phyloP scores from a whole-genome alignment of 1,140 invertebrate genomes.

The Calliphora vicina region DNA sequence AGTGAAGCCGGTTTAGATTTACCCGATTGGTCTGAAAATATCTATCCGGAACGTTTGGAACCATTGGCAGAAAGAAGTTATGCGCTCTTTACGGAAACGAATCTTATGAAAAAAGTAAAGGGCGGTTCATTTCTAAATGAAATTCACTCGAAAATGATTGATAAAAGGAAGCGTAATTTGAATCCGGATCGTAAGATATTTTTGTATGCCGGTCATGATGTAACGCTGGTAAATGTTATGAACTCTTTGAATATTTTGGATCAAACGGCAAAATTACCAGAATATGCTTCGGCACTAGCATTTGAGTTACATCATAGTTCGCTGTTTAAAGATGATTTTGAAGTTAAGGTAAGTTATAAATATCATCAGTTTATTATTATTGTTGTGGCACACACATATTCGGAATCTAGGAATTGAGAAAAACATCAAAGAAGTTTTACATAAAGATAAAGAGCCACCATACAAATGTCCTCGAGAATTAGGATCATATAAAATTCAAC shows the following conservation, averaged over 20 bases:
- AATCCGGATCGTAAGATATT: slow-evolving; percentile 65
- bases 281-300: slow-evolving; percentile 74
- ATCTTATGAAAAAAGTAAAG: slow-evolving; percentile 75
- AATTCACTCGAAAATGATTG: slow-evolving; percentile 62
- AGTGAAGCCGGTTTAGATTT: slow-evolving; percentile 71
- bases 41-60: slow-evolving; percentile 74
- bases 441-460: too few species aligned
- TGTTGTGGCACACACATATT: too few species aligned
- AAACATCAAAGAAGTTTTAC: too few species aligned
- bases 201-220: slow-evolving; percentile 77
- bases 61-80: slow-evolving; percentile 74
- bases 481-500: too few species aligned
- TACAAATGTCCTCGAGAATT: too few species aligned
- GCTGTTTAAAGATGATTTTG: slow-evolving; percentile 59
- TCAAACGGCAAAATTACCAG: slow-evolving; percentile 69
- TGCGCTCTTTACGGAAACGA: slow-evolving; percentile 74
- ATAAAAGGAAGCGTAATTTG: slow-evolving; percentile 55
- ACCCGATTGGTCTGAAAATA: slow-evolving; percentile 76
- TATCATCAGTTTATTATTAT: too few species aligned
- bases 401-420: too few species aligned
- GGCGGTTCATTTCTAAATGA: slow-evolving; percentile 71
- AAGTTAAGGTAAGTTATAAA: slow-evolving; percentile 65
- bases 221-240: slow-evolving; percentile 75
- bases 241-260: slow-evolving; percentile 72
- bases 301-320: slow-evolving; percentile 71